A percentile compares a stretch with the other conserved stretches of the same genome.
Conservation (phyloP, 2,113 vertebrate species). For the Nibea albiflora region DNA sequence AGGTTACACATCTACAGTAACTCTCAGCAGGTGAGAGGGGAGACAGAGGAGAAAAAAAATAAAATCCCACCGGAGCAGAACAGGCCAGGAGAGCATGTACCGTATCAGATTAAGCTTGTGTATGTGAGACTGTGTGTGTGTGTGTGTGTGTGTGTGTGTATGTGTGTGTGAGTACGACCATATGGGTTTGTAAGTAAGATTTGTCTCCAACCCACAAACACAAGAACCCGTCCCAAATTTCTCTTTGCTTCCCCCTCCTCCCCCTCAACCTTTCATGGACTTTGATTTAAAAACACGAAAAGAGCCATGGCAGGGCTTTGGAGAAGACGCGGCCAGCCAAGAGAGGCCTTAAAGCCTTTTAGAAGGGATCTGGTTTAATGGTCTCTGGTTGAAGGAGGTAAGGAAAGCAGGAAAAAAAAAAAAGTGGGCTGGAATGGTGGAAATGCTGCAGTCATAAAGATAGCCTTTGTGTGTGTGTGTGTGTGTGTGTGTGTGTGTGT, state of each 20-base stretch:
- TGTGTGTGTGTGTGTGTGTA: slow-evolving; percentile 13
- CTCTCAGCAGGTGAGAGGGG: slow-evolving; percentile 70
- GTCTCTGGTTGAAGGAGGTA: slow-evolving; percentile 71
- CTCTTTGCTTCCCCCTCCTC: slow-evolving; percentile 21
- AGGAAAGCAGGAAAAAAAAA: slow-evolving; percentile 49
- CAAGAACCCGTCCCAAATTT: slow-evolving; percentile 63
- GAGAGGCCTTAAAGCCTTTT: slow-evolving; percentile 76
- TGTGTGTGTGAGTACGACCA: slow-evolving; percentile 33
- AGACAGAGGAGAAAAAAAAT: slow-evolving; percentile 50
- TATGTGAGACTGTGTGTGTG: slow-evolving; percentile 11
- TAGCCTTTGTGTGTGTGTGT: slow-evolving; percentile 55
- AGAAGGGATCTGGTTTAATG: slow-evolving; percentile 76
- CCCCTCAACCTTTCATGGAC: slow-evolving; percentile 61
- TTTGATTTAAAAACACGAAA: slow-evolving; percentile 77
- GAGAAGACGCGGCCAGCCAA: slow-evolving; percentile 65
- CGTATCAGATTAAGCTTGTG: slow-evolving; percentile 63
- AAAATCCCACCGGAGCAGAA: slow-evolving; percentile 63
- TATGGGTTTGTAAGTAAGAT: slow-evolving; percentile 61
- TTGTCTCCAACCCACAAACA: slow-evolving; percentile 69
- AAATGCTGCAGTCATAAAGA: slow-evolving; percentile 74
- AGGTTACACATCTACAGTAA: slow-evolving; percentile 62
- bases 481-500: slow-evolving; percentile 42
- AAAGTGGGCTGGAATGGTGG: slow-evolving; percentile 54
- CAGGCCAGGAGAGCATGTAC: slow-evolving; percentile 67
- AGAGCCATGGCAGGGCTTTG: slow-evolving; percentile 68